Conservation (phyloP, 53 echinoderm and acorn worm genomes). For the Temnopleurus reevesii region DNA sequence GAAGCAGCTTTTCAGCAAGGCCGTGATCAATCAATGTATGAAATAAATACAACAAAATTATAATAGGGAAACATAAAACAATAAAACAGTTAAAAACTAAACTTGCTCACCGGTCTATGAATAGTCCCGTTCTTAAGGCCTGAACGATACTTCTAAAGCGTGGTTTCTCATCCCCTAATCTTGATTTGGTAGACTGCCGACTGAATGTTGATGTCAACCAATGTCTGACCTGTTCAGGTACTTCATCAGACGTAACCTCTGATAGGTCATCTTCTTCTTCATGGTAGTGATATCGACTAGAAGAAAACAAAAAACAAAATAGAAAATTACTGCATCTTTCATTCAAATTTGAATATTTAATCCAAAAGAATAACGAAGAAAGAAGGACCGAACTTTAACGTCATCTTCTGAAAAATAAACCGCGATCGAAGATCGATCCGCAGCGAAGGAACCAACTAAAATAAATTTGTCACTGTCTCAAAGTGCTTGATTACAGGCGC, state of each 20-base stretch:
- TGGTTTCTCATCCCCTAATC: constrained; percentile 94
- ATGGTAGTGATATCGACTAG: constrained; percentile 72
- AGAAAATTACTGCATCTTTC: too few relatives aligned
- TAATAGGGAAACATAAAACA: neutral
- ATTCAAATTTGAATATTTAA: too few relatives aligned
- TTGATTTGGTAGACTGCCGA: constrained; percentile 84
- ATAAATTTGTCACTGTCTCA: too few relatives aligned
- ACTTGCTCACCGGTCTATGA: constrained; percentile 86
- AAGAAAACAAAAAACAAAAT: constrained; percentile 5
- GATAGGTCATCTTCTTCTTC: constrained; percentile 95
- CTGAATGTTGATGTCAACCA: constrained; percentile 99
- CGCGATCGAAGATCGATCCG: too few relatives aligned
- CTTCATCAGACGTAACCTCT: constrained; percentile 96
- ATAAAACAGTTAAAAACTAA: neutral
- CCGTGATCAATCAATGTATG: too few relatives aligned
- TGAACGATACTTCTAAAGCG: constrained; percentile 98
- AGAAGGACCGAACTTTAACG: too few relatives aligned
- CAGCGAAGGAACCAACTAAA: too few relatives aligned
- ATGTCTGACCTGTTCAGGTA: constrained; percentile 95
- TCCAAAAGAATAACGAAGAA: too few relatives aligned
- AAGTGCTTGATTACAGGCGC: too few relatives aligned
- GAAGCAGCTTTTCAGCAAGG: too few relatives aligned
- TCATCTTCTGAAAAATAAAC: too few relatives aligned
- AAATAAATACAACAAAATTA: too few relatives aligned
- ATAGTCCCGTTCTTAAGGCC: constrained; percentile 93